Evolutionary conservation across 2,113 vertebrate species (phyloP).

Genomic region (Sinocyclocheilus rhinocerous): DNA sequence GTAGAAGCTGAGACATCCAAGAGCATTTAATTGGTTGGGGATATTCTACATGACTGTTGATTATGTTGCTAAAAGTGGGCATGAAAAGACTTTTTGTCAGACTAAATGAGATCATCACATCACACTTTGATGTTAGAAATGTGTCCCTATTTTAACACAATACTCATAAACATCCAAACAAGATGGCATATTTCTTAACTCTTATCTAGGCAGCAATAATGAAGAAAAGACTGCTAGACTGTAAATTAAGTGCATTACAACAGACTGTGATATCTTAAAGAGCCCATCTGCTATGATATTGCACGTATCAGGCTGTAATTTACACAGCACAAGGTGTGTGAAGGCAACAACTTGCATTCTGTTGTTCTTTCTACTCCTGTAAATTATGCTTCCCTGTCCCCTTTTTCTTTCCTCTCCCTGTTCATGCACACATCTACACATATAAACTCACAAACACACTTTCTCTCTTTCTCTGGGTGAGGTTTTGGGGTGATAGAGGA

Average conservation of each 20-base stretch:
- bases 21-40: not conserved
- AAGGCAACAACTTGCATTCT: slow-evolving; percentile 32
- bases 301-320: slow-evolving; percentile 29
- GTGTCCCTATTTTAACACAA: not conserved
- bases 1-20: not conserved
- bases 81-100: not conserved
- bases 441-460: not conserved
- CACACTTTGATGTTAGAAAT: slow-evolving; percentile 22
- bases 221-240: slow-evolving; percentile 21
- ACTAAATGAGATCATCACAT: not conserved
- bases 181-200: not conserved
- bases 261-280: not conserved
- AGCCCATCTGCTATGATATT: slow-evolving; percentile 1
- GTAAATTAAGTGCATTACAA: slow-evolving; percentile 19
- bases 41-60: slow-evolving; percentile 7
- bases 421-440: slow-evolving; percentile 26
- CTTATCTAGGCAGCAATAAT: slow-evolving; percentile 12
- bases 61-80: not conserved
- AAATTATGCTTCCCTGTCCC: slow-evolving; percentile 17
- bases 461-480: slow-evolving; percentile 4
- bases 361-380: not conserved
- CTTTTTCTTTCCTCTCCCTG: not conserved
- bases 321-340: slow-evolving; percentile 18
- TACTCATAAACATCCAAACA: slow-evolving; percentile 13
- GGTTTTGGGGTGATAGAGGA: slow-evolving; percentile 30